Evolutionary conservation across 2,113 vertebrate genomes (phyloP).

Genomic region (Rana temporaria): DNA sequence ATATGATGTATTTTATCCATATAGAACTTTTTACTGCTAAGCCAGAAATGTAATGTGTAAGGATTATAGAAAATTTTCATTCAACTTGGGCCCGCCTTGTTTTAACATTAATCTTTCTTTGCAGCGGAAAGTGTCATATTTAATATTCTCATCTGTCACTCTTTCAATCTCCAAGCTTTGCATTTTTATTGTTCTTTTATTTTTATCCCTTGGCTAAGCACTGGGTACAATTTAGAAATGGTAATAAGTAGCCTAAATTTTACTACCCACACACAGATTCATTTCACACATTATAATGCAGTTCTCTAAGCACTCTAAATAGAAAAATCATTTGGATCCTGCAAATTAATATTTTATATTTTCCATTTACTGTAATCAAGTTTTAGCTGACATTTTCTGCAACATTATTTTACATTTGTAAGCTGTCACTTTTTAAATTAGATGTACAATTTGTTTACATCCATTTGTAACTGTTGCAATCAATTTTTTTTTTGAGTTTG

Average conservation of each 20-base stretch:
- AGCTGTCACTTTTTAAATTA: neutral
- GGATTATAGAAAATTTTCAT: too few species aligned
- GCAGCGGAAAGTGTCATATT: slow-evolving; percentile 10
- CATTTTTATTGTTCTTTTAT: slow-evolving; percentile 54
- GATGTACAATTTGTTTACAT: neutral
- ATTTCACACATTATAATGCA: slow-evolving; percentile 35
- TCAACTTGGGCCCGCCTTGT: neutral
- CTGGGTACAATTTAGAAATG: slow-evolving; percentile 39
- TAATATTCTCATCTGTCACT: slow-evolving; percentile 42
- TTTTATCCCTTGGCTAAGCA: slow-evolving; percentile 43
- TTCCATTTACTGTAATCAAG: neutral
- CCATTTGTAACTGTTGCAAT: neutral
- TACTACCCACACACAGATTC: slow-evolving; percentile 22
- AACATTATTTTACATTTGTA: slow-evolving; percentile 1
- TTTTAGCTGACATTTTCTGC: neutral
- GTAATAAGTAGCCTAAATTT: slow-evolving; percentile 30
- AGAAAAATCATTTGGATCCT: slow-evolving; percentile 13
- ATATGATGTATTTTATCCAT: too few species aligned
- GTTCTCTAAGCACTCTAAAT: neutral
- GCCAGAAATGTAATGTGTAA: too few species aligned
- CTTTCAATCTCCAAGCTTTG: slow-evolving; percentile 44
- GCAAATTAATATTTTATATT: slow-evolving; percentile 30
- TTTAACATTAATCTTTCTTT: slow-evolving; percentile 48
- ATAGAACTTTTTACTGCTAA: too few species aligned
- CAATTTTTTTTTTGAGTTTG: too few species aligned